Conservation (phyloP, 2,888 invertebrate species). For the Chalcis sispes region DNA sequence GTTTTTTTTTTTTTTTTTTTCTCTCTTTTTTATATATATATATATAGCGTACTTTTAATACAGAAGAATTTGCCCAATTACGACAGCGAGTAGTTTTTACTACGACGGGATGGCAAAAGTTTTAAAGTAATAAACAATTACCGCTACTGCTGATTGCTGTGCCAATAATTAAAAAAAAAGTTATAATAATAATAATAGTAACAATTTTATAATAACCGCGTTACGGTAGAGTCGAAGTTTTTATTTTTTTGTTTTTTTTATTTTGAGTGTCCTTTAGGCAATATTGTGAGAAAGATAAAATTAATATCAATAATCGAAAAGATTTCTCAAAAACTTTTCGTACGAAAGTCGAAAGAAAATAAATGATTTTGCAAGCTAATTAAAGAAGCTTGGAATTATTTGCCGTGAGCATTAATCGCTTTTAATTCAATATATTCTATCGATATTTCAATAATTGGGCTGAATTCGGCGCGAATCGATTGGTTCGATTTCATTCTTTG, state of each 20-base stretch:
- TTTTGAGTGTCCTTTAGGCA: slow-evolving; percentile 38
- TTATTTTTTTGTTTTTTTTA: slow-evolving; percentile 24
- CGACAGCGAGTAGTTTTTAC: slow-evolving; percentile 37
- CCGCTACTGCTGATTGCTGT: slow-evolving; percentile 42
- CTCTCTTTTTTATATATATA: slow-evolving; percentile 15
- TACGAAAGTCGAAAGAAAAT: not conserved
- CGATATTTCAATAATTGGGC: slow-evolving; percentile 9
- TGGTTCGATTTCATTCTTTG: slow-evolving; percentile 6
- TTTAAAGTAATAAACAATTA: not conserved
- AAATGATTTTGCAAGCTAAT: slow-evolving; percentile 1
- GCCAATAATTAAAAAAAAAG: no score
- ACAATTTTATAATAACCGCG: slow-evolving; percentile 48
- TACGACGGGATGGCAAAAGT: slow-evolving; percentile 20
- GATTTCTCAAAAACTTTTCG: slow-evolving; percentile 8
- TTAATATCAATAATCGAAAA: slow-evolving; percentile 1
- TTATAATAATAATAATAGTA: no score
- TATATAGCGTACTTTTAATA: not conserved
- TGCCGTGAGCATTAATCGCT: slow-evolving; percentile 12
- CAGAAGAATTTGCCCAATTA: slow-evolving; percentile 17
- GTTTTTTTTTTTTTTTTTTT: slow-evolving; percentile 40
- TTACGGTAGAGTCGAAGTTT: slow-evolving; percentile 52
- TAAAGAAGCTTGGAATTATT: slow-evolving; percentile 2
- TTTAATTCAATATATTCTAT: slow-evolving; percentile 5
- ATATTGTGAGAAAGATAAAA: not conserved
- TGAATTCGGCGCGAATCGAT: slow-evolving; percentile 21